Evolutionary conservation across 2,797 vertebrate species (phyloP), one percentile per base, ranked within the genome.

Genomic region (Buphagus erythrorhynchus): DNA sequence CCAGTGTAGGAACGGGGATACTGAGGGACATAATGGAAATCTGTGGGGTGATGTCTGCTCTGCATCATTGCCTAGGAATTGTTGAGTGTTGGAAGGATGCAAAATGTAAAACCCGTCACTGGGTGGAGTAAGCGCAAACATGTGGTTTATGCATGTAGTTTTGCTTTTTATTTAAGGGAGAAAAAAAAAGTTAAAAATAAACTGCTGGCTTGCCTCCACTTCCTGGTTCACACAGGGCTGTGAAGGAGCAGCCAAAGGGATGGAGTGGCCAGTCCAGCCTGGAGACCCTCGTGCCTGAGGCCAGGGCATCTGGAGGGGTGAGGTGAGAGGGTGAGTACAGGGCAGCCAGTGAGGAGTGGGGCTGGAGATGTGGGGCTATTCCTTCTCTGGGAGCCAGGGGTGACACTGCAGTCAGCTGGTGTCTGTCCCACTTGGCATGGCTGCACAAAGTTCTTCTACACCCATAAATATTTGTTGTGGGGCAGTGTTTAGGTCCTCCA

Each of bases 111-210:
- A 31, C 33, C 3, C n/a, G 1, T 85, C 5, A 2, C 57, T 76
- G 92, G 88, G 82, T 4, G 33, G 81, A 58, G 95, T 11, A 35
- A 87, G 71, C 3, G 3, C 1, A 19, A 83, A 38, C 4, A 2
- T 6, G 24, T 52, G 62, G 79, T 78, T 87, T 82, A 7, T 80
- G 42, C 25, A 1, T 46, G 38, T 36, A 72, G 52, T 93, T 96
- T 95, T 10, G 11, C 66, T 96, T 94, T 4, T 21, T 75, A 48
- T 74, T 75, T 65, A 61, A 81, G 21, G 52, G 63, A 42, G 35
- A 45, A 59, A 77, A 29, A 40, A 20, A 16, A 1, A 19, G 68
- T 86, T 95, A 94, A 95, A 95, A 96, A 93, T 96, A 96, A 80
- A 76, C 80, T 84, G 18, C 54, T 6, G 1, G 9, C 54, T 86